Percentiles rank a stretch among this genome's conserved stretches.
phyloP scores from a whole-genome alignment of 2,888 invertebrate species.

The Aromia moschata region DNA sequence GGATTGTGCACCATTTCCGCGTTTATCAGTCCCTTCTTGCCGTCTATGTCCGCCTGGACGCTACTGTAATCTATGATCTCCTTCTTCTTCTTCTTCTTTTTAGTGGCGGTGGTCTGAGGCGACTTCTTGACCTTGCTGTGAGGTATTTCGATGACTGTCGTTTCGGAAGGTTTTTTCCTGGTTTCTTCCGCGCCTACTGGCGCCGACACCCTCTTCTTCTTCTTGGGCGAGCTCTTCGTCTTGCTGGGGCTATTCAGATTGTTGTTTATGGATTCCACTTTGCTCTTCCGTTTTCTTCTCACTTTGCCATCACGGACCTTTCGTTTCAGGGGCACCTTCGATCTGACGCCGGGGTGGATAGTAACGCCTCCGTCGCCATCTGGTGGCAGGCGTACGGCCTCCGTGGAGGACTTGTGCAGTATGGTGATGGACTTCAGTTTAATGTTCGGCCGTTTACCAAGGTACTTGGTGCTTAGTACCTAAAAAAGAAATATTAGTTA shows the following conservation, averaged over 20 bases:
- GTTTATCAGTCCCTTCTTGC: constrained; percentile 63
- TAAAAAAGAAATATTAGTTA: constrained; percentile 63
- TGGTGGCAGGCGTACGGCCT: constrained; percentile 82
- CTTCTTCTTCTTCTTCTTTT: constrained; percentile 71
- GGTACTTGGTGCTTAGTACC: constrained; percentile 82
- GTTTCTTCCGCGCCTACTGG: constrained; percentile 67
- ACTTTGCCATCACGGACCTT: constrained; percentile 75
- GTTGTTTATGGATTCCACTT: constrained; percentile 48
- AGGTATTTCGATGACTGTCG: constrained; percentile 58
- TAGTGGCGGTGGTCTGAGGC: constrained; percentile 54
- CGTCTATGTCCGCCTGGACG: constrained; percentile 69
- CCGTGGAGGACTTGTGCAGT: constrained; percentile 89
- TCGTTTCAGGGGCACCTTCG: constrained; percentile 87
- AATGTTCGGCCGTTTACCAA: constrained; percentile 81
- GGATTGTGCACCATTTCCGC: constrained; percentile 63
- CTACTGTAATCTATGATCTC: constrained; percentile 84
- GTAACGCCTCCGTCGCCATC: constrained; percentile 76
- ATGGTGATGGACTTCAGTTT: constrained; percentile 89
- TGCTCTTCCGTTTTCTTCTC: constrained; percentile 62
- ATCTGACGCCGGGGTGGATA: constrained; percentile 86
- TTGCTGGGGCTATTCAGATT: constrained; percentile 59
- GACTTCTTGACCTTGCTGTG: constrained; percentile 62
- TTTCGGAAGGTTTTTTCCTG: constrained; percentile 62
- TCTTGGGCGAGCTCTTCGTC: constrained; percentile 57
- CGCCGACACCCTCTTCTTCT: constrained; percentile 62